A percentile compares a stretch with the other conserved stretches of the same genome.
Conservation (phyloP, 2,797 vertebrate species). For the Uromys caudimaculatus region DNA sequence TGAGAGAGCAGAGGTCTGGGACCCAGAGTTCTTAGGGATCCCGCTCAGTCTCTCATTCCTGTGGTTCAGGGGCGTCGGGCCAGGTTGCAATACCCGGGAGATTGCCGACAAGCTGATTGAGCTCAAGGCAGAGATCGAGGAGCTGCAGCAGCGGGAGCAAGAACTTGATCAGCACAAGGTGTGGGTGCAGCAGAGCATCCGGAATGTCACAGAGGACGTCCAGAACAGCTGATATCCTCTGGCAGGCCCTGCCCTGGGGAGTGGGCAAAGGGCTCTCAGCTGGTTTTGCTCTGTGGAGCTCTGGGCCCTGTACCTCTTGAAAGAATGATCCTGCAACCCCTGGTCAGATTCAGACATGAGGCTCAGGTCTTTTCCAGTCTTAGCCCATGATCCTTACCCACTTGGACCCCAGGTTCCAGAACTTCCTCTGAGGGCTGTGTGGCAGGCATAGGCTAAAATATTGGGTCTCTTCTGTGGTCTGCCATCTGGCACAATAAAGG, state of each 20-base stretch:
- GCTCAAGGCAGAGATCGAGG: constrained; percentile 97
- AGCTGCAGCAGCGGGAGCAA: constrained; percentile 94
- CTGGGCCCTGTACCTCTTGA: background rate
- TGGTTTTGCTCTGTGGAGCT: constrained; percentile 28
- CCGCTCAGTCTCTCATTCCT: constrained; percentile 11
- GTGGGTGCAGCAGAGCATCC: constrained; percentile 99
- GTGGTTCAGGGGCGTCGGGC: constrained; percentile 94
- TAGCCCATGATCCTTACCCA: constrained; percentile 11
- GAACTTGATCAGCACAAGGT: constrained; percentile 98
- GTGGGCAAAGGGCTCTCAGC: constrained; percentile 46
- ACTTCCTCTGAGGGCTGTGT: constrained; percentile 17
- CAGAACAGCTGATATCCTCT: constrained; percentile 99
- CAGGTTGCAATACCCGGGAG: constrained; percentile 98
- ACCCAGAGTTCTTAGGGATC: background rate
- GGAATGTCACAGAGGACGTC: constrained; percentile 97
- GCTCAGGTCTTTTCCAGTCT: background rate
- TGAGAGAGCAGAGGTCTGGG: background rate
- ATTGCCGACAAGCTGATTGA: constrained; percentile 98
- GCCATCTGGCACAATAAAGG: background rate
- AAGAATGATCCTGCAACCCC: constrained; percentile 11
- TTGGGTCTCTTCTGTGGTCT: constrained; percentile 36
- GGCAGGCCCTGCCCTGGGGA: constrained; percentile 20
- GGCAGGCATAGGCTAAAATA: constrained; percentile 20
- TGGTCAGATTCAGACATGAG: background rate
- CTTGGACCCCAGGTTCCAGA: background rate